These are phyloP conservation scores for Brienomyrus longianalis DNA, from an alignment of 2,113 vertebrate species.

Conservation along the genomic window DNA sequence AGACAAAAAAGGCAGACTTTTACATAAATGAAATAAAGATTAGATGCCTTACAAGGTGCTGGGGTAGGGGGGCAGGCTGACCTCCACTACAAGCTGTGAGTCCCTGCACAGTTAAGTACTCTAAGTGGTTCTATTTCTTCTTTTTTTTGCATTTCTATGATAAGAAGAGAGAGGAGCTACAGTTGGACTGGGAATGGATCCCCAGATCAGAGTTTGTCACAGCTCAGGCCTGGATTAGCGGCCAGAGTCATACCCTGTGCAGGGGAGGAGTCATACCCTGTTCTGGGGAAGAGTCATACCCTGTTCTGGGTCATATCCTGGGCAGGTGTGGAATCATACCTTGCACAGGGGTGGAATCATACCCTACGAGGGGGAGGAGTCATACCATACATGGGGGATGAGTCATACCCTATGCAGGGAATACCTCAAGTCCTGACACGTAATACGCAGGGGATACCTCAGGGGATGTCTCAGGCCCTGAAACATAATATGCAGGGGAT, in stretches of 20 bases:
- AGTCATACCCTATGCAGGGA: no score
- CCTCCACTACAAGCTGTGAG: constrained; percentile 23
- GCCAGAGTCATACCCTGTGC: background rate
- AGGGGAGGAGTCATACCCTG: no score
- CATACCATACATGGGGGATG: no score
- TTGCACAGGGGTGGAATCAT: no score
- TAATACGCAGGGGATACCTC: background rate
- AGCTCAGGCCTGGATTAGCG: background rate
- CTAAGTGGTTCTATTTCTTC: background rate
- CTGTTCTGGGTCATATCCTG: no score
- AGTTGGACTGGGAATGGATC: background rate
- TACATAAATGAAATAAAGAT: constrained; percentile 24
- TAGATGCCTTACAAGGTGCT: constrained; percentile 19
- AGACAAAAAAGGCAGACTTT: constrained; percentile 16
- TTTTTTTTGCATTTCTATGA: background rate
- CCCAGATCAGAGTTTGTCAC: background rate
- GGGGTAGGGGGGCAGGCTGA: constrained; percentile 6
- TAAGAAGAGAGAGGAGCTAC: background rate
- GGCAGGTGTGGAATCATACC: no score
- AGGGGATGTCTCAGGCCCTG: background rate
- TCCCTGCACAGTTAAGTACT: background rate
- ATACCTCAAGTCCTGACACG: no score
- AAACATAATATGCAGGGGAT: background rate
- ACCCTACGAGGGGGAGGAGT: no score
- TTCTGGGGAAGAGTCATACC: no score